A percentile compares a stretch with the other conserved stretches of the same genome.
Conservation (phyloP, 1,140 invertebrate genomes). For the Ceratina calcarata region DNA sequence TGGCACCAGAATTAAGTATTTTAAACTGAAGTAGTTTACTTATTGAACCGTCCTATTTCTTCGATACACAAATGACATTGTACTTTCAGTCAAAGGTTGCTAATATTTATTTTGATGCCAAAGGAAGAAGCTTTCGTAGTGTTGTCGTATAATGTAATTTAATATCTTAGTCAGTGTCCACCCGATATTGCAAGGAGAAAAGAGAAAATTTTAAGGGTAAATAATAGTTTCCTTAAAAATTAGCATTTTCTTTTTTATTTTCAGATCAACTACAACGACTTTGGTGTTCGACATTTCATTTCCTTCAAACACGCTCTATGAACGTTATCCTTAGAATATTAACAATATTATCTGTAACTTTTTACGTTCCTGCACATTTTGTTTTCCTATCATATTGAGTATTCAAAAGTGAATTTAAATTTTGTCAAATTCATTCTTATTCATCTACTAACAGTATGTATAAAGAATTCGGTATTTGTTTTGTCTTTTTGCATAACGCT, state of each 20-base stretch:
- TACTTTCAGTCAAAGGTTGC: slow-evolving; percentile 15
- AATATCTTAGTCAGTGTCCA: too few species aligned
- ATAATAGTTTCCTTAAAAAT: too few species aligned
- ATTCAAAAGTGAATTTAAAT: slow-evolving; percentile 3
- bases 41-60: slow-evolving; percentile 6
- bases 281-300: background rate
- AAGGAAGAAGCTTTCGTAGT: background rate
- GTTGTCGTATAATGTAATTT: background rate
- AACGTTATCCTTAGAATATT: background rate
- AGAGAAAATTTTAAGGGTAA: too few species aligned
- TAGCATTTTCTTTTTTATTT: slow-evolving; percentile 37
- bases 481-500: background rate
- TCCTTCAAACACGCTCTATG: background rate
- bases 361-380: background rate
- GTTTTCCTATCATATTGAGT: background rate
- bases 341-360: slow-evolving; percentile 5
- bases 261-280: slow-evolving; percentile 11
- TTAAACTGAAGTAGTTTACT: background rate
- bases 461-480: slow-evolving; percentile 10
- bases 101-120: slow-evolving; percentile 15
- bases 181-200: too few species aligned
- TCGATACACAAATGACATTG: slow-evolving; percentile 12
- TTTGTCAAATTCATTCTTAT: too few species aligned
- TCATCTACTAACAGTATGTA: slow-evolving; percentile 4
- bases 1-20: background rate